Conservation (phyloP, 2,797 vertebrate genomes). For the Tiaroga cobitis region DNA sequence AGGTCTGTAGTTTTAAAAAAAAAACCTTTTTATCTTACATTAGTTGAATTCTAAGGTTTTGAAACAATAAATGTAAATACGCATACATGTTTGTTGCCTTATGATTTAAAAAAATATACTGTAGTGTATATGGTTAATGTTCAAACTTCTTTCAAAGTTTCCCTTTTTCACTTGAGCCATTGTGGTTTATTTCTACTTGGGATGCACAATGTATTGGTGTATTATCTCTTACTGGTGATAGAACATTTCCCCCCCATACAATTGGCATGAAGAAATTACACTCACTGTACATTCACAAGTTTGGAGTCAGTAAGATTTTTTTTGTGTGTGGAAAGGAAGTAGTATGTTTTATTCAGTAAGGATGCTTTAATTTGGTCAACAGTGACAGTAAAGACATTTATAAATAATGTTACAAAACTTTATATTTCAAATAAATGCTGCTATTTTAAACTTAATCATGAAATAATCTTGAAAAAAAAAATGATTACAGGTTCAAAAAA, state of each 20-base stretch:
- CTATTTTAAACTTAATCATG: neutral
- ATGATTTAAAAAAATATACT: neutral
- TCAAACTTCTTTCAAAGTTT: neutral
- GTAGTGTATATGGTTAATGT: neutral
- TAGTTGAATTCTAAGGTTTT: neutral
- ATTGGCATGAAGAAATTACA: neutral
- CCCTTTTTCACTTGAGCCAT: neutral
- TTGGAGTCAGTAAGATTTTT: neutral
- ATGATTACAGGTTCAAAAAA: neutral
- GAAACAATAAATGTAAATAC: neutral
- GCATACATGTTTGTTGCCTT: neutral
- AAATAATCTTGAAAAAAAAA: neutral
- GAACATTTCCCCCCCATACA: too few species aligned
- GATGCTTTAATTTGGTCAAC: neutral
- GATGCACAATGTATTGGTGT: neutral
- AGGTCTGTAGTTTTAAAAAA: neutral
- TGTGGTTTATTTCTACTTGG: neutral
- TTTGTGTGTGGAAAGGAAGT: neutral
- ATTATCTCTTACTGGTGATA: neutral
- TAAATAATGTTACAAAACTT: neutral
- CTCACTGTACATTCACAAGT: neutral
- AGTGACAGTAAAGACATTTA: neutral
- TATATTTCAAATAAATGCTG: neutral
- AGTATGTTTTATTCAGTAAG: neutral
- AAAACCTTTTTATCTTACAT: neutral